A percentile compares a stretch with the other conserved stretches of the same genome.
These are phyloP conservation scores for Diachasma alloeum DNA, from an alignment of 1,140 invertebrate species.

Conservation along the genomic window DNA sequence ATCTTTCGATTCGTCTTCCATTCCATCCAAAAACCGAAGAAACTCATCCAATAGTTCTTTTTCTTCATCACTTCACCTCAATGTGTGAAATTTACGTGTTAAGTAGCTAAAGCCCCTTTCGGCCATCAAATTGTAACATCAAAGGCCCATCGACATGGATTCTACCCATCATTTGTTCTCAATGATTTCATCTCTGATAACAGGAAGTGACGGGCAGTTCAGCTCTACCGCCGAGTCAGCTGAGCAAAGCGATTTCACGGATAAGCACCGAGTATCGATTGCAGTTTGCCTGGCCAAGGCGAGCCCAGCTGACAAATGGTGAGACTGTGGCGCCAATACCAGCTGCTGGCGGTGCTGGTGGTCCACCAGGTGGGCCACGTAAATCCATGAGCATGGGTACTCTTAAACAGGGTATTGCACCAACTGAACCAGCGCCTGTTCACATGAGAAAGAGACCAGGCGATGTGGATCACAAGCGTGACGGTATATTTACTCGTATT, in stretches of 20 bases:
- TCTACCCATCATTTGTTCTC: constrained; percentile 12
- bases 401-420: constrained; percentile 73
- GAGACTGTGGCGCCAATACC: constrained; percentile 62
- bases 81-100: neutral
- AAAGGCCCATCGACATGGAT: constrained; percentile 12
- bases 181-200: constrained; percentile 12
- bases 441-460: constrained; percentile 74
- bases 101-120: neutral
- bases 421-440: constrained; percentile 65
- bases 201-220: constrained; percentile 63
- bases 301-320: constrained; percentile 67
- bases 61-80: neutral
- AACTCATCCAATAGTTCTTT: neutral
- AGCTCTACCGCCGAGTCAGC: constrained; percentile 66
- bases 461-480: constrained; percentile 61
- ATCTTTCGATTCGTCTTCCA: too few relatives aligned
- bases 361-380: constrained; percentile 67
- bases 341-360: constrained; percentile 58
- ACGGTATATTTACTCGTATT: constrained; percentile 42
- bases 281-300: constrained; percentile 84
- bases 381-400: constrained; percentile 89
- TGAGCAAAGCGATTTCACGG: constrained; percentile 76
- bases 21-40: neutral
- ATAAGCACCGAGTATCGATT: constrained; percentile 87
- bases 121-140: neutral